Evolutionary conservation across 2,113 vertebrate genomes (phyloP), one percentile per base, ranked within the genome.

Genomic region (Nerophis ophidion): DNA sequence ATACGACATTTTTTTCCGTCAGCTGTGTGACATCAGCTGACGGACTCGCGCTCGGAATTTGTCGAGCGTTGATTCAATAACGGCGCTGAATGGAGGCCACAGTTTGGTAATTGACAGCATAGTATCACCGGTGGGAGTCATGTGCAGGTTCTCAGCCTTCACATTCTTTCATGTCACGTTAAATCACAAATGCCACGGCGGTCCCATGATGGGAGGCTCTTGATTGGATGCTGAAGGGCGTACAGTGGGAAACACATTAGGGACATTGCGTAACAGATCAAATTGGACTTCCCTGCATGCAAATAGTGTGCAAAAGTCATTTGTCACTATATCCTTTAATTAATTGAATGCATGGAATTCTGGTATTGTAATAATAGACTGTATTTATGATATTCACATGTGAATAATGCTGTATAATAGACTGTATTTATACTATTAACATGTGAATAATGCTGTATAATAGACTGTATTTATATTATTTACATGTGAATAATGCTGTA

Each of bases 41-140:
- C 50, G 17, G 38, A 56, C 54, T 56, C 44, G 36, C 26, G 56
- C 51, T 77, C 67, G 56, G 40, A 72, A 70, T 53, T 53, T 77
- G 63, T 63, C 47, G 61, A 57, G 56, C 69, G 46, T 53, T 86
- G 74, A 88, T 84, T 85, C 16, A 71, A 84, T 85, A 70, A 80
- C 34, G 48, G 14, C 71, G 48, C 70, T 84, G 79, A 81, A 75
- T 40, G 62, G 84, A 74, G 61, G 60, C 53, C 49, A 70, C 74
- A 66, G 77, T 74, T 82, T 71, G 59, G 56, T 82, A 85, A 88
- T 83, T 79, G 66, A 63, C 65, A 69, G 51, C 67, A 74, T 54
- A 74, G 68, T 72, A 79, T 58, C 72, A 68, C 56, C 74, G 79
- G 74, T 82, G 80, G 57, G 68, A 77, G 68, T 87, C 84, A 87